Base-by-base conservation (phyloP, 1,140 invertebrate species). In the Octopus bimaculoides region DNA sequence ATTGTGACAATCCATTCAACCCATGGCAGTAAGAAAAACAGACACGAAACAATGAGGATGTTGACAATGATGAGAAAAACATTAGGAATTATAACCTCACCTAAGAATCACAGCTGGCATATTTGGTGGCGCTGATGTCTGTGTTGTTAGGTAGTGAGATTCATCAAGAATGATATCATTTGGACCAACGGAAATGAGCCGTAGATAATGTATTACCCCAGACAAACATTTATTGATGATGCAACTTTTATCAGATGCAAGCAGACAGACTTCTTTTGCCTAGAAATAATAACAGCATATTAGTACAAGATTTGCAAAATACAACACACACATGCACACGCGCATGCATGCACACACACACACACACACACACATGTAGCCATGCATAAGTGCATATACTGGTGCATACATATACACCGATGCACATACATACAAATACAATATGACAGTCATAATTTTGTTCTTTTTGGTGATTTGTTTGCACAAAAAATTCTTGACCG, bases 221-320 rank as follows among this genome's bases (percentile, higher is more conserved):
- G 89, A 87, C 8, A 88, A 83, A 78, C 89, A 89, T 80, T 90
- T 89, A 81, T 89, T 89, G 66, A 91, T 88, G 5, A 89, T 86
- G 85, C 88, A 90, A 81, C 84, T 88, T 20, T 81, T 83, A 78
- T 90, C 87, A 75, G 86, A 85, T n/a, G 83, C 74, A n/a, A 84
- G 83, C 56, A 89, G 80, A 54, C 83, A 82, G 5, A 89, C 86
- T 80, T 89, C 88, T 81, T 86, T 84, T 86, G 89, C 87, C 89
- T 90, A 81, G 9, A 81, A 80, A 80, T 56, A 82, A 69, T 80
- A 77, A 75, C 17, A 75, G 14, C 20, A 74, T 74, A 10, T 74
- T 61, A 10, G 56, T 17, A 9, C 9, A 61, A 61, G 56, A 61
- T 17, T 3, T 61, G 56, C 9, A 61, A 61, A 0, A 61, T 10